phyloP scores from a whole-genome alignment of 2,888 invertebrate species.

The Globia sparganii region DNA sequence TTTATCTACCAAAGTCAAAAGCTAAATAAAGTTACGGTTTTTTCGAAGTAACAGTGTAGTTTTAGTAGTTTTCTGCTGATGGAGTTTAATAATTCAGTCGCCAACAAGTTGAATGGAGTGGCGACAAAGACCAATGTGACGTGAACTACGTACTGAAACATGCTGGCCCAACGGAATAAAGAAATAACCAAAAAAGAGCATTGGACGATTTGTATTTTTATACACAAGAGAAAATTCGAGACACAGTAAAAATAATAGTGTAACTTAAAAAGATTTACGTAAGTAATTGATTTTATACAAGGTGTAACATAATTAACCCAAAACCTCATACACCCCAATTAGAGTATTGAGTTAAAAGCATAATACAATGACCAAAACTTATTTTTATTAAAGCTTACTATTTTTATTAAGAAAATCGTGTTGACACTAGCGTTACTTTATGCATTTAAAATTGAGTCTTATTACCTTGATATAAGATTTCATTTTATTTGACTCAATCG shows the following conservation, averaged over 20 bases:
- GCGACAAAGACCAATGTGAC: conserved; percentile 44
- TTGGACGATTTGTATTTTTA: background rate
- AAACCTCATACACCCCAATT: too few species aligned
- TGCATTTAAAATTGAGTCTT: too few species aligned
- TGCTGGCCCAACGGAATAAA: conserved; percentile 26
- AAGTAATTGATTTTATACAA: background rate
- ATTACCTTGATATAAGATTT: too few species aligned
- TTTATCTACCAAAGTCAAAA: conserved; percentile 7
- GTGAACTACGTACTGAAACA: conserved; percentile 33
- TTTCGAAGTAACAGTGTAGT: conserved; percentile 21
- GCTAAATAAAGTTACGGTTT: conserved; percentile 33
- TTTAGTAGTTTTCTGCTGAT: conserved; percentile 43
- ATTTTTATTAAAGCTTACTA: too few species aligned
- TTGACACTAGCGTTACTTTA: too few species aligned
- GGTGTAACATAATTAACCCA: too few species aligned
- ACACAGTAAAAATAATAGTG: background rate
- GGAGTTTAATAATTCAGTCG: conserved; percentile 53
- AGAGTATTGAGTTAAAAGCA: too few species aligned
- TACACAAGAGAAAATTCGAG: background rate
- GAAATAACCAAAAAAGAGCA: conserved; percentile 24
- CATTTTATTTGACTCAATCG: too few species aligned
- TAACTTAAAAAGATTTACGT: background rate
- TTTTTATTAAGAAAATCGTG: too few species aligned
- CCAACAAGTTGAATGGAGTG: conserved; percentile 49
- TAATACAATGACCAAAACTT: too few species aligned